Conservation (phyloP, 2,113 vertebrate genomes). For the Hippocampus mohnikei region DNA sequence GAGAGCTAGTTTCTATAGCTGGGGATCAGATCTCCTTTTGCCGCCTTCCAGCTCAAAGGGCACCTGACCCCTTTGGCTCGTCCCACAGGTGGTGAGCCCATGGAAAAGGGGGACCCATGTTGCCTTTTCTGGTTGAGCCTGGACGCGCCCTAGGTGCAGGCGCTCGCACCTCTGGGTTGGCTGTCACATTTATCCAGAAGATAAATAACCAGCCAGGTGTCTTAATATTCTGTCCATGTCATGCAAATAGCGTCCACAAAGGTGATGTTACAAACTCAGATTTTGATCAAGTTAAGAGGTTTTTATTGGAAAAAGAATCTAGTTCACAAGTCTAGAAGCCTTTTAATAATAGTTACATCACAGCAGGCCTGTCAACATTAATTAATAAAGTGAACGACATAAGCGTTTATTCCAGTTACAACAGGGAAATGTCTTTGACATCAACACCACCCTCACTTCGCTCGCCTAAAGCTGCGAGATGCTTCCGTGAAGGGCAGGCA, state of each 20-base stretch:
- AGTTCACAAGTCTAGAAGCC: slow-evolving; percentile 20
- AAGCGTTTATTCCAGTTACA: slow-evolving; percentile 29
- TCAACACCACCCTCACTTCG: slow-evolving; percentile 19
- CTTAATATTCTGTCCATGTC: neutral
- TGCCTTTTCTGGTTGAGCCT: too few species aligned
- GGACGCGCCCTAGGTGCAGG: too few species aligned
- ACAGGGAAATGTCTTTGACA: slow-evolving; percentile 20
- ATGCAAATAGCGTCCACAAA: neutral
- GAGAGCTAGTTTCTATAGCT: too few species aligned
- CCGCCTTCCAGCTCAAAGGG: too few species aligned
- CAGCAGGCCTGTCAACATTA: slow-evolving; percentile 20
- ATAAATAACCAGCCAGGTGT: too few species aligned
- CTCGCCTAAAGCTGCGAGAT: neutral
- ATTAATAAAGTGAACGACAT: slow-evolving; percentile 4
- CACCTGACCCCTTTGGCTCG: too few species aligned
- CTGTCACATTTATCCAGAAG: too few species aligned
- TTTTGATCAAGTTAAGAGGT: slow-evolving; percentile 19
- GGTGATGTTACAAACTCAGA: neutral
- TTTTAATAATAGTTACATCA: slow-evolving; percentile 22
- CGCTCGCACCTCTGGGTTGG: too few species aligned
- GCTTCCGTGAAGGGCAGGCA: neutral
- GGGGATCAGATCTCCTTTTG: too few species aligned
- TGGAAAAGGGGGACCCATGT: too few species aligned
- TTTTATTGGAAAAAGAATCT: slow-evolving; percentile 59
- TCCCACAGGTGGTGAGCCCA: too few species aligned